Evolutionary conservation across 2,113 vertebrate species (phyloP).

Genomic region (Melanostigma gelatinosum): DNA sequence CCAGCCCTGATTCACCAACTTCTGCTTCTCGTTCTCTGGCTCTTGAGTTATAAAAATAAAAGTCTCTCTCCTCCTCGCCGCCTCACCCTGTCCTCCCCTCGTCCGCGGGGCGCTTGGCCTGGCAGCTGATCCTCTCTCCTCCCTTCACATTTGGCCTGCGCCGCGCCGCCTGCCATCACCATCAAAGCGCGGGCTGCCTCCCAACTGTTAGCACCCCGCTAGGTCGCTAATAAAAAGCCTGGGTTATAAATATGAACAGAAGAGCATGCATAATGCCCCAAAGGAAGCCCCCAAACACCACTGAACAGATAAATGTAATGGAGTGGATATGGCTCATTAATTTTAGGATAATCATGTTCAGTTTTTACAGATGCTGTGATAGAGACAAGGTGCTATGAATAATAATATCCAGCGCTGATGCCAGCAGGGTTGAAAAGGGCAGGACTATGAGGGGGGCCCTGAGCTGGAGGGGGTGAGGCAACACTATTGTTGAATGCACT

Average conservation of each 20-base stretch:
- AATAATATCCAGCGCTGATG: conserved; percentile 62
- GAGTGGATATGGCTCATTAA: conserved; percentile 78
- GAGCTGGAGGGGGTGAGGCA: conserved; percentile 52
- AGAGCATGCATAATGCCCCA: conserved; percentile 74
- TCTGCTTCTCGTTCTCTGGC: conserved; percentile 1
- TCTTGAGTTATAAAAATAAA: background rate
- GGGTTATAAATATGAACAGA: conserved; percentile 81
- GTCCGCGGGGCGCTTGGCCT: conserved; percentile 47
- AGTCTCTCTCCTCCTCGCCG: background rate
- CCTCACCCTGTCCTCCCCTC: conserved; percentile 52
- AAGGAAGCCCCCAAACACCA: conserved; percentile 77
- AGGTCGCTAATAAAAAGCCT: conserved; percentile 78
- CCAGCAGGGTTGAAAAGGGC: conserved; percentile 64
- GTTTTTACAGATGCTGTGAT: conserved; percentile 74
- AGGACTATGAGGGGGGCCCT: conserved; percentile 37
- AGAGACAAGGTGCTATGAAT: conserved; percentile 76
- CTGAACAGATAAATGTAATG: conserved; percentile 77
- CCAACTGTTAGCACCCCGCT: conserved; percentile 78
- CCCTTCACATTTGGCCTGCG: conserved; percentile 61
- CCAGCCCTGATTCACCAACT: conserved; percentile 24
- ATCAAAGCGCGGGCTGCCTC: conserved; percentile 76
- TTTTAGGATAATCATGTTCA: conserved; percentile 75
- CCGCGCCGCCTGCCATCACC: conserved; percentile 68
- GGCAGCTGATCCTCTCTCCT: conserved; percentile 70
- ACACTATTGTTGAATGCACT: conserved; percentile 58